A percentile compares a stretch with the other conserved stretches of the same genome.
Evolutionary conservation across 2,888 invertebrate species (phyloP).

Genomic region (Erebia ligea): DNA sequence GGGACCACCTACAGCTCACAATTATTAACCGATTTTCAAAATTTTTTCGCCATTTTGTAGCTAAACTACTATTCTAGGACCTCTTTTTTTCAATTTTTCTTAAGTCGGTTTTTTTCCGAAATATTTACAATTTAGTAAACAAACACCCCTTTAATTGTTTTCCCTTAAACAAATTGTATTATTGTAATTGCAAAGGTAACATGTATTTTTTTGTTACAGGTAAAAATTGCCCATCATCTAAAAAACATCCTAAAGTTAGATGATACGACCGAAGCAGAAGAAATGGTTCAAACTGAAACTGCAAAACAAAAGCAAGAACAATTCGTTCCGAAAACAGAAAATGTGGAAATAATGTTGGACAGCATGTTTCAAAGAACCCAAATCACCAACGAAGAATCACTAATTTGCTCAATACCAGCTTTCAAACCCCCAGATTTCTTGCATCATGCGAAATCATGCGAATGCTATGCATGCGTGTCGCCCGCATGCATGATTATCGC

Average conservation of each 20-base stretch:
- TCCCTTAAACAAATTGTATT: too few relatives aligned
- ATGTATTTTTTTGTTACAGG: conserved; percentile 11
- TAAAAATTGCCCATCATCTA: conserved; percentile 36
- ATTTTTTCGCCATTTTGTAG: too few relatives aligned
- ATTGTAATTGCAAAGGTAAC: too few relatives aligned
- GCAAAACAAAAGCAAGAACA: conserved; percentile 26
- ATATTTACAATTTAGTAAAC: too few relatives aligned
- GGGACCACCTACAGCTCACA: too few relatives aligned
- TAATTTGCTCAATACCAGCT: conserved; percentile 50
- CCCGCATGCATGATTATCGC: conserved; percentile 51
- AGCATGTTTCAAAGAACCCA: conserved; percentile 49
- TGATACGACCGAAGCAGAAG: conserved; percentile 43
- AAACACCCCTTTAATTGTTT: too few relatives aligned
- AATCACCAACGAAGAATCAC: conserved; percentile 50
- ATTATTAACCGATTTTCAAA: too few relatives aligned
- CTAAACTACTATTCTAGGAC: too few relatives aligned
- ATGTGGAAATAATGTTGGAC: conserved; percentile 65
- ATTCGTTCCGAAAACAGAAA: conserved; percentile 52
- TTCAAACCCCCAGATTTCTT: conserved; percentile 59
- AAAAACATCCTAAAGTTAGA: conserved; percentile 55
- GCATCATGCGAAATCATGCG: conserved; percentile 52
- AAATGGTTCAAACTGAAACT: background rate
- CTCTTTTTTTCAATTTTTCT: too few relatives aligned
- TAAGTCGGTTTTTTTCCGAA: too few relatives aligned
- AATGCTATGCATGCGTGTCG: conserved; percentile 58